Conservation (phyloP, 2,888 invertebrate genomes). For the Stenoptilia bipunctidactyla region DNA sequence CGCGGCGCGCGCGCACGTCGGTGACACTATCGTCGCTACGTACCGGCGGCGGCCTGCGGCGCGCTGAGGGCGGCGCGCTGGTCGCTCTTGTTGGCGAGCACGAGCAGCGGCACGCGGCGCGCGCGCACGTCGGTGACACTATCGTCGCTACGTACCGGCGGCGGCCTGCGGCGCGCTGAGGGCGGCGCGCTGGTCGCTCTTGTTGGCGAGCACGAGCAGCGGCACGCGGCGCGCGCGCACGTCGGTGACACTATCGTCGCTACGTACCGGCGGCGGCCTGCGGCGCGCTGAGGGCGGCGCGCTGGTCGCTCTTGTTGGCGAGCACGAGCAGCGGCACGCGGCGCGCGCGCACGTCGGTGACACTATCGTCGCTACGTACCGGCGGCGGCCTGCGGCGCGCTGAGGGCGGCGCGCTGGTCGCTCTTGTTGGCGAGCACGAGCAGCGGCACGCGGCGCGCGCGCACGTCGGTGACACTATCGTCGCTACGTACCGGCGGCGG, state of each 20-base stretch:
- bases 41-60: neutral
- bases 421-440: constrained; percentile 50
- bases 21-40: neutral
- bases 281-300: neutral
- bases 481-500: neutral
- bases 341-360: neutral
- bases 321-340: neutral
- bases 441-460: constrained; percentile 3
- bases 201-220: constrained; percentile 68
- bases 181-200: neutral
- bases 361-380: constrained; percentile 58
- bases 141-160: constrained; percentile 72
- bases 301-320: neutral
- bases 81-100: neutral
- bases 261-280: neutral
- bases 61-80: neutral
- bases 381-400: constrained; percentile 27
- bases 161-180: neutral
- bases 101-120: neutral
- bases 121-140: neutral
- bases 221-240: constrained; percentile 72
- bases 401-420: neutral
- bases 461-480: neutral
- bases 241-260: neutral
- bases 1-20: neutral